A percentile compares a stretch with the other conserved stretches of the same genome.
phyloP scores from a whole-genome alignment of 2,888 invertebrate genomes.

The Parochlus steinenii region DNA sequence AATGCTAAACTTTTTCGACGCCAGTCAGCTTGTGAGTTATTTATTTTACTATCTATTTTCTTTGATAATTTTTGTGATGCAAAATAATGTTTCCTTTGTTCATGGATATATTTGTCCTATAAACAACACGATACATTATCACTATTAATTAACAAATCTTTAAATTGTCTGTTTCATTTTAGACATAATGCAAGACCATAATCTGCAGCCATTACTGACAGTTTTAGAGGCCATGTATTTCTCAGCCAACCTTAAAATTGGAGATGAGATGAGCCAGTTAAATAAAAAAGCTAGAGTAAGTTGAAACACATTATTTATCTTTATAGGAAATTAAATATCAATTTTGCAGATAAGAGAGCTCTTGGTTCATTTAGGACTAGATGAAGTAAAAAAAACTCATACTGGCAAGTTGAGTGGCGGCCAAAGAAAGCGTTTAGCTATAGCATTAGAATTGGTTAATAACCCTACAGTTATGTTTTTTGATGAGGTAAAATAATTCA shows the following conservation, averaged over 20 bases:
- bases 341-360: conserved; percentile 65
- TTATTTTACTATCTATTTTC: no score
- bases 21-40: conserved; percentile 67
- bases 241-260: conserved; percentile 75
- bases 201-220: conserved; percentile 64
- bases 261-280: conserved; percentile 38
- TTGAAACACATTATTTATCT: no score
- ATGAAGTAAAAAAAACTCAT: conserved; percentile 44
- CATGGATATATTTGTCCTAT: no score
- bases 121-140: no score
- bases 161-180: no score
- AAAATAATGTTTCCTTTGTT: no score
- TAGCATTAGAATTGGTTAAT: conserved; percentile 77
- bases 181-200: conserved; percentile 84
- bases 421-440: conserved; percentile 75
- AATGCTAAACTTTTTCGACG: conserved; percentile 51
- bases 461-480: conserved; percentile 87
- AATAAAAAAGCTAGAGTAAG: conserved; percentile 53
- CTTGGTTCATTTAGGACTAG: conserved; percentile 57
- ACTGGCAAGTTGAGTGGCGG: conserved; percentile 70
- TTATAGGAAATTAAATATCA: no score
- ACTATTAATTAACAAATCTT: no score
- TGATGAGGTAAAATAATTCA: no score
- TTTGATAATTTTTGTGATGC: no score
- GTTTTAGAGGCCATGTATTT: conserved; percentile 73